phyloP scores from a whole-genome alignment of 2,888 invertebrate genomes.

The Drosophila eohydei region DNA sequence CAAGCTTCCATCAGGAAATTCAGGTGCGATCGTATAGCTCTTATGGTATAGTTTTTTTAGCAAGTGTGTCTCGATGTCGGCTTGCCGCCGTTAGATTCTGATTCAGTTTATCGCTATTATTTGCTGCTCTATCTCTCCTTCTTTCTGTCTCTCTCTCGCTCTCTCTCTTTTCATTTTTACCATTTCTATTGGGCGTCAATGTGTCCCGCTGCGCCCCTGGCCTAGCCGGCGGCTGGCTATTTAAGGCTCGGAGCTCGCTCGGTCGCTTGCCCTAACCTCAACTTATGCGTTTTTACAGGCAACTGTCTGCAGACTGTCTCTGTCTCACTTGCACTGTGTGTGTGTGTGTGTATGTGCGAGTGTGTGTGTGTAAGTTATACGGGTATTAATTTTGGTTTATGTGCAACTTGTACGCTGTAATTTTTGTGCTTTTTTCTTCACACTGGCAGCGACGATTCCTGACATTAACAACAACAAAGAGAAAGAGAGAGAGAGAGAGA shows the following conservation, averaged over 20 bases:
- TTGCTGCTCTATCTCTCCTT: not conserved
- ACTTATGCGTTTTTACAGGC: conserved; percentile 30
- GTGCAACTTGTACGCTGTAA: conserved; percentile 71
- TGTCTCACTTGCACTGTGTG: not conserved
- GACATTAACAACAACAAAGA: conserved; percentile 34
- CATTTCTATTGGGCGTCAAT: conserved; percentile 48
- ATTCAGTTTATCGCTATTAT: not conserved
- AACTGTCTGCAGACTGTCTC: conserved; percentile 25
- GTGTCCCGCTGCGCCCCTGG: conserved; percentile 11
- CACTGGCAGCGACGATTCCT: conserved; percentile 48
- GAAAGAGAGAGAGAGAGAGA: conserved; percentile 3
- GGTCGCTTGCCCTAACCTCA: conserved; percentile 27
- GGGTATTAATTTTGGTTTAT: conserved; percentile 78
- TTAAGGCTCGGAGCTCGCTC: conserved; percentile 33
- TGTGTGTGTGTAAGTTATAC: conserved; percentile 66
- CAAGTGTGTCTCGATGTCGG: not conserved
- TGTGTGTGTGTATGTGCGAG: conserved; percentile 22
- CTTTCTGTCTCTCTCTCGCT: not conserved
- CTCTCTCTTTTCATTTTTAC: conserved; percentile 32
- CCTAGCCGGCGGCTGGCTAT: conserved; percentile 40
- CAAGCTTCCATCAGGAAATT: not conserved
- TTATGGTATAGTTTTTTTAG: too few species aligned
- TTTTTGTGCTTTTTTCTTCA: conserved; percentile 60
- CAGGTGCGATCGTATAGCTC: not conserved
- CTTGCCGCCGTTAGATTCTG: not conserved